Evolutionary conservation across 2,888 invertebrate genomes (phyloP).

Genomic region (Acleris laterana): DNA sequence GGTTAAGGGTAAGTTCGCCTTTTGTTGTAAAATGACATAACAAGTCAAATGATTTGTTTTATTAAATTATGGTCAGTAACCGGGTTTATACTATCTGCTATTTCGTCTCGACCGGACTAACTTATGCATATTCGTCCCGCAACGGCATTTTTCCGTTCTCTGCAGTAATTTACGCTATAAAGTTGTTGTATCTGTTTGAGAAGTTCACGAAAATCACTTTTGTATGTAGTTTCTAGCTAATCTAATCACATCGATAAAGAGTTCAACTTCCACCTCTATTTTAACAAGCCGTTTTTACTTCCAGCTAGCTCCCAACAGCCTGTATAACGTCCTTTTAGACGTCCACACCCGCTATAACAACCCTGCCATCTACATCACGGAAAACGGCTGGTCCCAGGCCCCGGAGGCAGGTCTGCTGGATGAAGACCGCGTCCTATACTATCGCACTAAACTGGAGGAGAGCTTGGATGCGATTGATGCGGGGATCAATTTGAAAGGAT

Average conservation of each 20-base stretch:
- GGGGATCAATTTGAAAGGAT: slow-evolving; percentile 77
- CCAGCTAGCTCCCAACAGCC: slow-evolving; percentile 82
- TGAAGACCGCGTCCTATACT: slow-evolving; percentile 71
- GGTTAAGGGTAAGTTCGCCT: slow-evolving; percentile 42
- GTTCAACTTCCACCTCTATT: no score
- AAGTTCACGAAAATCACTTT: no score
- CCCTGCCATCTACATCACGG: slow-evolving; percentile 83
- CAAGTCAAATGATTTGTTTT: no score
- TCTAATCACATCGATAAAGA: not conserved
- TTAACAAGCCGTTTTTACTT: not conserved
- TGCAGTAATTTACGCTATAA: no score
- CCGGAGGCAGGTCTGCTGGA: slow-evolving; percentile 64
- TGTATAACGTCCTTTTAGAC: slow-evolving; percentile 80
- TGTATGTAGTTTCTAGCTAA: not conserved
- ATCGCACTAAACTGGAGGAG: slow-evolving; percentile 70
- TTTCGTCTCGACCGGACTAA: no score
- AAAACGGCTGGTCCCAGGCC: slow-evolving; percentile 83
- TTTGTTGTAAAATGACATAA: not conserved
- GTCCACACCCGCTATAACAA: slow-evolving; percentile 76
- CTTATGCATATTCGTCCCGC: no score
- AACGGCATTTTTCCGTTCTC: no score
- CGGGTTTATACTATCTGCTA: no score
- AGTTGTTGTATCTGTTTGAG: no score
- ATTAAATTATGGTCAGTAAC: no score
- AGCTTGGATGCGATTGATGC: slow-evolving; percentile 71